Evolutionary conservation across 1,140 invertebrate species (phyloP).

Genomic region (Heliconius congener): DNA sequence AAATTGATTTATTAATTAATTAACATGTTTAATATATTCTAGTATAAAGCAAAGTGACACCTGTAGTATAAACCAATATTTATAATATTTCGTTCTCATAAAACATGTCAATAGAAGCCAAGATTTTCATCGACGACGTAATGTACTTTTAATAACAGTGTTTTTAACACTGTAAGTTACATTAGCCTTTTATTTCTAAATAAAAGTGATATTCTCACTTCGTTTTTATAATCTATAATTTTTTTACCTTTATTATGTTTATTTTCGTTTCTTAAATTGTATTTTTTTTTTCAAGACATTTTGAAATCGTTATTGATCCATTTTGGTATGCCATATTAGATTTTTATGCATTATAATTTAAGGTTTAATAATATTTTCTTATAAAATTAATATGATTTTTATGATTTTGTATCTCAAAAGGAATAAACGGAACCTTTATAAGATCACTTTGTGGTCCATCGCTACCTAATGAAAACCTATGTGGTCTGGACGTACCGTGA

Average conservation of each 20-base stretch:
- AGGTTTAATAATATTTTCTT: too few relatives aligned
- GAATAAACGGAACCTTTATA: too few relatives aligned
- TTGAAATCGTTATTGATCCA: too few relatives aligned
- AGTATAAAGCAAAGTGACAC: not conserved
- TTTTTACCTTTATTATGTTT: not conserved
- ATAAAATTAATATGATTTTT: too few relatives aligned
- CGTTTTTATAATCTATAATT: not conserved
- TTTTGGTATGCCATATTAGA: too few relatives aligned
- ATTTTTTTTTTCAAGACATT: too few relatives aligned
- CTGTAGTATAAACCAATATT: not conserved
- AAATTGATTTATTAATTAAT: not conserved
- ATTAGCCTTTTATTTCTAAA: not conserved
- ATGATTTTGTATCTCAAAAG: too few relatives aligned
- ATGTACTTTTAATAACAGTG: slow-evolving; percentile 32
- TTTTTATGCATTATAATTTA: too few relatives aligned
- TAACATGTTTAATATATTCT: not conserved
- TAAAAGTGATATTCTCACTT: not conserved
- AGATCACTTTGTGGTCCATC: too few relatives aligned
- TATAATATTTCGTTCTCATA: not conserved
- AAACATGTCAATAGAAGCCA: not conserved
- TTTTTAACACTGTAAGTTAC: not conserved
- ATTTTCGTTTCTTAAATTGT: too few relatives aligned
- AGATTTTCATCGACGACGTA: slow-evolving; percentile 18
- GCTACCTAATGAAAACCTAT: too few relatives aligned
- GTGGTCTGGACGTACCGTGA: too few relatives aligned